A percentile compares a stretch with the other conserved stretches of the same genome.
phyloP scores from a whole-genome alignment of 1,140 invertebrate genomes.

The Lordiphosa collinella region DNA sequence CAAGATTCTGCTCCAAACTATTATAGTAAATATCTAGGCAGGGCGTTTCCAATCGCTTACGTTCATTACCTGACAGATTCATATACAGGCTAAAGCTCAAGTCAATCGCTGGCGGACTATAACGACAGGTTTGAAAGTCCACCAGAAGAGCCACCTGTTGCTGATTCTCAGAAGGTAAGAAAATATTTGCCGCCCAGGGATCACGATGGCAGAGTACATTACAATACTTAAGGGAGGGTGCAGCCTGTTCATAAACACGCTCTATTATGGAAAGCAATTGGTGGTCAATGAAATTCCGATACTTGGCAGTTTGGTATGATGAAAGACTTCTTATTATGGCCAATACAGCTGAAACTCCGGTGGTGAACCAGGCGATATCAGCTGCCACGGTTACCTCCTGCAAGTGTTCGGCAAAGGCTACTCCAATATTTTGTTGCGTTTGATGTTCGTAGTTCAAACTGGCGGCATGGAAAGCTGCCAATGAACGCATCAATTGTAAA shows the following conservation, averaged over 20 bases:
- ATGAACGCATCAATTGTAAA: constrained; percentile 44
- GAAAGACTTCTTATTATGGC: constrained; percentile 38
- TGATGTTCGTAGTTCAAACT: constrained; percentile 69
- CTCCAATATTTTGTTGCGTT: constrained; percentile 29
- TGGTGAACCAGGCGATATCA: constrained; percentile 60
- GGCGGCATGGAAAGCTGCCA: constrained; percentile 79
- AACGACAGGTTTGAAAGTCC: constrained; percentile 82
- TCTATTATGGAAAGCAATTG: constrained; percentile 25
- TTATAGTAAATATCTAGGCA: constrained; percentile 53
- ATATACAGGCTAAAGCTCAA: constrained; percentile 74
- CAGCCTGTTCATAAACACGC: constrained; percentile 58
- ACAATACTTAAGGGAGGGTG: constrained; percentile 44
- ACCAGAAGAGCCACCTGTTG: constrained; percentile 80
- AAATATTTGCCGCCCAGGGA: constrained; percentile 83
- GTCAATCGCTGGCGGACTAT: constrained; percentile 82
- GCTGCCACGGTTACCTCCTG: constrained; percentile 53
- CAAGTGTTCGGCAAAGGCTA: constrained; percentile 46
- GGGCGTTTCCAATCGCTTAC: constrained; percentile 21
- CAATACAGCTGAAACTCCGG: constrained; percentile 48
- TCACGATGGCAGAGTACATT: constrained; percentile 84
- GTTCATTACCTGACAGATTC: constrained; percentile 33
- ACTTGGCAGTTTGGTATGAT: constrained; percentile 14
- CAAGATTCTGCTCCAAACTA: constrained; percentile 20
- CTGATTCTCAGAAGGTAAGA: constrained; percentile 79
- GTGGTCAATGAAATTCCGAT: constrained; percentile 23